Evolutionary conservation across 2,888 invertebrate genomes (phyloP), one percentile per base, ranked within the genome.

Genomic region (Hydraecia micacea): DNA sequence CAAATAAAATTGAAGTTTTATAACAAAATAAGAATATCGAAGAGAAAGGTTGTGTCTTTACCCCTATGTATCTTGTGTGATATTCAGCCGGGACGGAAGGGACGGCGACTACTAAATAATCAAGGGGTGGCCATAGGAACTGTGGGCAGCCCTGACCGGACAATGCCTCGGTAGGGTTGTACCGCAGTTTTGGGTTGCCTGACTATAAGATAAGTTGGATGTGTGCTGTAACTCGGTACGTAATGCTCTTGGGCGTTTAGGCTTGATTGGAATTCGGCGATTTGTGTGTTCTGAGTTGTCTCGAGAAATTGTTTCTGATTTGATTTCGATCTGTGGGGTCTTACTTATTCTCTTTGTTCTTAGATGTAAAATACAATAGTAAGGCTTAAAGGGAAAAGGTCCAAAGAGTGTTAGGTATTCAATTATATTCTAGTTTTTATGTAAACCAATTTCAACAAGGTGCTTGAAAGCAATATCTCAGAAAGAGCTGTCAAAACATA

Each of bases 61-160:
- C 75, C 76, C 73, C 25, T 52, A 80, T 77, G 78, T 86, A 79
- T 80, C 72, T 86, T 70, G 81, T 80, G 75, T 58, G 74, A 82
- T 87, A 87, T 88, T 87, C 80, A 86, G 82, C 71, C n/a, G 70
- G 74, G 28, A 73, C 86, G 88, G 87, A 86, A 87, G 84, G 87
- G 87, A 84, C 79, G 65, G 39, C 32, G 62, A 75, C 78, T 77
- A 76, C 82, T 88, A 79, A 88, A 86, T 87, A 86, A 86, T 87
- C 79, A 76, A 86, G 63, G 88, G 69, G 46, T 58, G n/a, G 55
- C 73, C 65, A 62, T 75, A 66, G 75, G 81, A 77, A 73, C 84
- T 83, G 73, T 58, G 81, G 68, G 68, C 85, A 75, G 65, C 75
- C 72, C 72, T 85, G 72, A 75, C 81, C 83, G 83, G 83, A 85